Percentiles rank a stretch among this genome's conserved stretches.
These are phyloP conservation scores for Lepisosteus osseus DNA, from an alignment of 2,113 vertebrate species.

Conservation along the genomic window DNA sequence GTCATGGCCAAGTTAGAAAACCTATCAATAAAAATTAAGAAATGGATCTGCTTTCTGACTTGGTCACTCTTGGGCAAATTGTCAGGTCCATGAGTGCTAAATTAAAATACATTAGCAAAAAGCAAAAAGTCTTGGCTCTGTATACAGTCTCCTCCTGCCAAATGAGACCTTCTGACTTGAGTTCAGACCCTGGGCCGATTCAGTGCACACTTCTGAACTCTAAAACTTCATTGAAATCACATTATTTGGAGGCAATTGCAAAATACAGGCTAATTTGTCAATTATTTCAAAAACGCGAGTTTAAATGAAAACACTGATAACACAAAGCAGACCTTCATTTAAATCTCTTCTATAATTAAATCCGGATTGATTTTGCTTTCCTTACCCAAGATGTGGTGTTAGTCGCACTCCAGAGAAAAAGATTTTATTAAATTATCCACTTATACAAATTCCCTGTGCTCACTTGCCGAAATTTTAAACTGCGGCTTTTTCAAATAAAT, in stretches of 20 bases:
- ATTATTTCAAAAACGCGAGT: too few relatives aligned
- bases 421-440: too few relatives aligned
- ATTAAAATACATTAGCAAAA: too few relatives aligned
- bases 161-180: conserved; percentile 12
- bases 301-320: too few relatives aligned
- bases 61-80: conserved; percentile 11
- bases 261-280: not conserved
- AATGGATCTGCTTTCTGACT: conserved; percentile 31
- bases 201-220: conserved; percentile 13
- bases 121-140: conserved; percentile 17
- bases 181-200: conserved; percentile 5
- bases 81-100: conserved; percentile 19
- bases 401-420: too few relatives aligned
- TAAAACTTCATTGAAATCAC: conserved; percentile 16
- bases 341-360: too few relatives aligned
- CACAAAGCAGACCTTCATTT: too few relatives aligned
- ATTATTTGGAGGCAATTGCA: not conserved
- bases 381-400: too few relatives aligned
- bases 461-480: too few relatives aligned
- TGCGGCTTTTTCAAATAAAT: too few relatives aligned
- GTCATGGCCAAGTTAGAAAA: conserved; percentile 26
- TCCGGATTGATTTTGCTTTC: too few relatives aligned
- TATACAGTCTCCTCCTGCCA: conserved; percentile 35
- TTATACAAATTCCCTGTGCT: too few relatives aligned
- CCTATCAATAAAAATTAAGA: conserved; percentile 30